Base-by-base conservation (phyloP, 1,140 invertebrate species). In the Aethina tumida region DNA sequence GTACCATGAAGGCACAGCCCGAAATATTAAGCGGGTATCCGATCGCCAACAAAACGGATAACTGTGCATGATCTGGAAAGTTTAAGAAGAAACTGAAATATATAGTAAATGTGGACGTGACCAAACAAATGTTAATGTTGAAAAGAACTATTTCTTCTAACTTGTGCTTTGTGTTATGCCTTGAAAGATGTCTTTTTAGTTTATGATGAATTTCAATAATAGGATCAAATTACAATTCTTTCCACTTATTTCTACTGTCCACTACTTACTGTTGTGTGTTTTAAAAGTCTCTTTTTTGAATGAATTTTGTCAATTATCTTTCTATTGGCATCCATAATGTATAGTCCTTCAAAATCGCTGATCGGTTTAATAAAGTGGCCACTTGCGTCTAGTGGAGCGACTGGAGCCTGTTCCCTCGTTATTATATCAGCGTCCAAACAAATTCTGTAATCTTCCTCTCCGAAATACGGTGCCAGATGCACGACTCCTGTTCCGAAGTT, bases 41-140 rank as follows among this genome's bases (percentile, higher is more conserved):
- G 96, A 99, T 41, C 97, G 71, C 95, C 96, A 99, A 61, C 97
- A 99, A 60, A 89, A 99, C 10, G 97, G 97, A 66, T 99, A 99
- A 67, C 81, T 97, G 62, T 99, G 97, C 56, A 91, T 95, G 5
- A 53, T 45, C 52, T 56, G 21, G n/a, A 19, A 55, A 47, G 40
- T 19, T 7, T 36, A 39, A 36, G 19, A 12, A n/a, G 12, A 12
- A 10, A 20, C 2, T 26, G n/a, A n/a, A n/a, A n/a, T n/a, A n/a
- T n/a, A n/a, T n/a, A n/a, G n/a, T n/a, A n/a, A n/a, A n/a, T n/a
- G n/a, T n/a, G n/a, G n/a, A n/a, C n/a, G n/a, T n/a, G n/a, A n/a
- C n/a, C n/a, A n/a, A n/a, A n/a, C n/a, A n/a, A n/a, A n/a, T n/a
- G n/a, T n/a, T n/a, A n/a, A n/a, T n/a, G n/a, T n/a, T n/a, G n/a